A percentile compares a stretch with the other conserved stretches of the same genome.
These are phyloP conservation scores for Punctoribates punctum DNA, from an alignment of 2,888 invertebrate genomes.

Conservation along the genomic window DNA sequence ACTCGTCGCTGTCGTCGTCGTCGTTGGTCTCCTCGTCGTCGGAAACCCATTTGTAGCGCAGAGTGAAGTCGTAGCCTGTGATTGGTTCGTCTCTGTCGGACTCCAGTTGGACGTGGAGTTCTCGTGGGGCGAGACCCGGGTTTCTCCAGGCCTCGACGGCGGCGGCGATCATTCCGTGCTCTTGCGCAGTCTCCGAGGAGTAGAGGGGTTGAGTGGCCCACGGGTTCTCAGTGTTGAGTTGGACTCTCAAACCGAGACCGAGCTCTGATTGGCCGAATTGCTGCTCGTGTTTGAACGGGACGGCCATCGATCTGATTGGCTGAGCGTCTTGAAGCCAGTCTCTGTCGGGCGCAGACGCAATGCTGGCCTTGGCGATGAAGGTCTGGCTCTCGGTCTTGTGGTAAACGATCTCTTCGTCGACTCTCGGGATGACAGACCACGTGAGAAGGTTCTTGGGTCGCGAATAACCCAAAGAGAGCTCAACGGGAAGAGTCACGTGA, in stretches of 20 bases:
- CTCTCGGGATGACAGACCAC: slow-evolving; percentile 43
- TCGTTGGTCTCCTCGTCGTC: not conserved
- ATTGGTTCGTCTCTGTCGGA: slow-evolving; percentile 38
- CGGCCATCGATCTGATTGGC: slow-evolving; percentile 25
- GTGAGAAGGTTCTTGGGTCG: slow-evolving; percentile 41
- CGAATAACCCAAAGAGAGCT: slow-evolving; percentile 42
- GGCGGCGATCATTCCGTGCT: slow-evolving; percentile 36
- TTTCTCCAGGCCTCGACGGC: slow-evolving; percentile 29
- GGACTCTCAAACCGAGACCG: slow-evolving; percentile 35
- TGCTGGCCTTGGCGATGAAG: slow-evolving; percentile 43
- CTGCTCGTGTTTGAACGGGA: slow-evolving; percentile 39
- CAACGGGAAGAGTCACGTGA: slow-evolving; percentile 49
- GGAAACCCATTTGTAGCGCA: slow-evolving; percentile 40
- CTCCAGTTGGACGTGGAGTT: slow-evolving; percentile 39
- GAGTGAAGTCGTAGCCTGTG: slow-evolving; percentile 34
- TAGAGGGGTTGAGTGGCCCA: slow-evolving; percentile 15
- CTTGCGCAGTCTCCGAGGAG: slow-evolving; percentile 2
- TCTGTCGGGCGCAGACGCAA: slow-evolving; percentile 38
- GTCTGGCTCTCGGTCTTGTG: slow-evolving; percentile 43
- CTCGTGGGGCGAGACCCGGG: slow-evolving; percentile 34
- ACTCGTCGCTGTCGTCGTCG: slow-evolving; percentile 32
- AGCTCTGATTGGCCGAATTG: slow-evolving; percentile 19
- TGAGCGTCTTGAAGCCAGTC: slow-evolving; percentile 39
- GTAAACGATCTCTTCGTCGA: slow-evolving; percentile 41
- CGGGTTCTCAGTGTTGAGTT: slow-evolving; percentile 41